A percentile compares a stretch with the other conserved stretches of the same genome.
Evolutionary conservation across 2,797 vertebrate genomes (phyloP).

Genomic region (Gambusia yucatana): DNA sequence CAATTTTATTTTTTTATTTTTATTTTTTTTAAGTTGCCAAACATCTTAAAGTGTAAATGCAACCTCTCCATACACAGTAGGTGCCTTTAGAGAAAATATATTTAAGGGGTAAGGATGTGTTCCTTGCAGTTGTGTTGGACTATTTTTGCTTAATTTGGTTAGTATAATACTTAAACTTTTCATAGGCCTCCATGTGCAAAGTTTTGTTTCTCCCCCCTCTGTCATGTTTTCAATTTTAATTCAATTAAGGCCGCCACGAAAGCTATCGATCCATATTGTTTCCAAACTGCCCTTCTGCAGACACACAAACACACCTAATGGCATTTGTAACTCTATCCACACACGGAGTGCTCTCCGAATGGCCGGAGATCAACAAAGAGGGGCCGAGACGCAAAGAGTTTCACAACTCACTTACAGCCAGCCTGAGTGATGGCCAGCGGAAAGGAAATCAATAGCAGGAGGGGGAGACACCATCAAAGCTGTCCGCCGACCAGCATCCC

Average conservation of each 20-base stretch:
- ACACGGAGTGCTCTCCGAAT: slow-evolving; percentile 51
- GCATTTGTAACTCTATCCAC: slow-evolving; percentile 56
- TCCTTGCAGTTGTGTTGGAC: not conserved
- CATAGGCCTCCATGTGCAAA: not conserved
- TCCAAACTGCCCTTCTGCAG: slow-evolving; percentile 4
- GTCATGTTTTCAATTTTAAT: slow-evolving; percentile 12
- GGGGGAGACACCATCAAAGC: slow-evolving; percentile 78
- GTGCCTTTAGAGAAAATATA: not conserved
- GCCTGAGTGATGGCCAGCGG: slow-evolving; percentile 75
- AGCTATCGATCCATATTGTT: not conserved
- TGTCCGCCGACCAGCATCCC: slow-evolving; percentile 68
- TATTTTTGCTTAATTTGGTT: not conserved
- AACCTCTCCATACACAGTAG: not conserved
- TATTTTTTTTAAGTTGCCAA: no score
- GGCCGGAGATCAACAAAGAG: slow-evolving; percentile 65
- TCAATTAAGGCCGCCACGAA: not conserved
- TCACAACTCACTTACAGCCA: slow-evolving; percentile 77
- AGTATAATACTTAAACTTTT: no score
- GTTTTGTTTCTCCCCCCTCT: not conserved
- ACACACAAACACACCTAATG: slow-evolving; percentile 22
- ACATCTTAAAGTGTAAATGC: not conserved
- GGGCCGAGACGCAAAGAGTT: slow-evolving; percentile 67
- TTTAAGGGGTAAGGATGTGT: not conserved
- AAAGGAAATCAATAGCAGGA: slow-evolving; percentile 76
- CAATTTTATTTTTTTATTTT: not conserved